A percentile compares a stretch with the other conserved stretches of the same genome.
These are phyloP conservation scores for Megaleporinus macrocephalus DNA, from an alignment of 2,113 vertebrate species.

Conservation along the genomic window DNA sequence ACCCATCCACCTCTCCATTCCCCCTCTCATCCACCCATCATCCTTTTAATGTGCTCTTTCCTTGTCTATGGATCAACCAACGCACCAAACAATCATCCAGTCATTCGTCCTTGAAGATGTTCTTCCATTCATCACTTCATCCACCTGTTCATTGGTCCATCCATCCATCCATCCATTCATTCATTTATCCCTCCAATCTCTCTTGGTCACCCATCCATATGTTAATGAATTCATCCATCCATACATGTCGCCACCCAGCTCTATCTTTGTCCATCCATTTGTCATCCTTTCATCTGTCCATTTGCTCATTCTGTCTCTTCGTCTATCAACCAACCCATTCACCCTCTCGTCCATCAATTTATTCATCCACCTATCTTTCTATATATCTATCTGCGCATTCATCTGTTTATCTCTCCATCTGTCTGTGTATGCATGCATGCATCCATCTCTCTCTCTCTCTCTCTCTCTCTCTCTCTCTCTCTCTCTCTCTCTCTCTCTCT, in stretches of 20 bases:
- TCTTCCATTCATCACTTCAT: not conserved
- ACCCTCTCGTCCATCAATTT: not conserved
- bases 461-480: not conserved
- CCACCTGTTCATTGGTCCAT: not conserved
- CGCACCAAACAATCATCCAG: not conserved
- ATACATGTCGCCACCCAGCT: too few relatives aligned
- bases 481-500: not conserved
- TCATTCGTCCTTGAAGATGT: not conserved
- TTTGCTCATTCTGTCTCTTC: too few relatives aligned
- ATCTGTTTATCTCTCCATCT: too few relatives aligned
- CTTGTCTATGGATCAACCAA: not conserved
- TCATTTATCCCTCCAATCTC: not conserved
- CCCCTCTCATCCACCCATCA: not conserved
- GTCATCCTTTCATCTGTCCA: not conserved
- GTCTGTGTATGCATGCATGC: not conserved
- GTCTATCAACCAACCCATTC: too few relatives aligned
- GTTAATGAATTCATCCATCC: too few relatives aligned
- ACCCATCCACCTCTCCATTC: not conserved
- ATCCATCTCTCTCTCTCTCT: not conserved
- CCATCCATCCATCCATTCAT: slow-evolving; percentile 1
- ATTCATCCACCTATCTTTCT: not conserved
- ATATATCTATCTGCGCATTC: not conserved
- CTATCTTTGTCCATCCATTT: too few relatives aligned
- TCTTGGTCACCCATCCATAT: too few relatives aligned
- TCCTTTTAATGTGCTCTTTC: not conserved